These are phyloP conservation scores for Meriones psammophilus DNA, from an alignment of 2,797 vertebrate genomes.

Conservation along the genomic window DNA sequence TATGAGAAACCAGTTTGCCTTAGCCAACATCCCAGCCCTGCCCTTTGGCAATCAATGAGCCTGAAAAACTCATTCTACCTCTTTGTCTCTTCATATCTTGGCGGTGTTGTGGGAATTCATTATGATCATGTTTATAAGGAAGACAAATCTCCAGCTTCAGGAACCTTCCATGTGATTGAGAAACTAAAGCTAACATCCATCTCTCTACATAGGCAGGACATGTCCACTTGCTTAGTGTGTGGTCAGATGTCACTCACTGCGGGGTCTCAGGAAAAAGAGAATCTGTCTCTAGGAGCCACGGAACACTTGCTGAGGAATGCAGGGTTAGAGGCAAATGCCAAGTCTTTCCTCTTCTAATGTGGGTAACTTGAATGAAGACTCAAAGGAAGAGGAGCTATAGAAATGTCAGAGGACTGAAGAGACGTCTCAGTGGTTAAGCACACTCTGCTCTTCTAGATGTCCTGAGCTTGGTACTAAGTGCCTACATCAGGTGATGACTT, in stretches of 20 bases:
- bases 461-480: neutral
- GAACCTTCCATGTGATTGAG: neutral
- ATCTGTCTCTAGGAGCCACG: neutral
- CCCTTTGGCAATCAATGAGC: neutral
- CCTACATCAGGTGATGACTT: neutral
- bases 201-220: neutral
- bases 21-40: neutral
- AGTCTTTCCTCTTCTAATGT: slow-evolving; percentile 43
- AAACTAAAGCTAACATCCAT: neutral
- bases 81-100: slow-evolving; percentile 31
- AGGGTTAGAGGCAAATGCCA: neutral
- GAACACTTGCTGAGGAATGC: slow-evolving; percentile 27
- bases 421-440: neutral
- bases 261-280: neutral
- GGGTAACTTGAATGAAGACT: slow-evolving; percentile 28
- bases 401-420: neutral
- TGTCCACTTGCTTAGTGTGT: neutral
- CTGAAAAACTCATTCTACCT: neutral
- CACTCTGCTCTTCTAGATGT: neutral
- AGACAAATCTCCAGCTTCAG: neutral
- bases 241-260: neutral
- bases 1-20: neutral
- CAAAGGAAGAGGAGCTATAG: neutral
- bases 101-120: neutral
- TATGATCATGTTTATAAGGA: slow-evolving; percentile 10